phyloP scores from a whole-genome alignment of 2,113 vertebrate species.

The Chunga burmeisteri region DNA sequence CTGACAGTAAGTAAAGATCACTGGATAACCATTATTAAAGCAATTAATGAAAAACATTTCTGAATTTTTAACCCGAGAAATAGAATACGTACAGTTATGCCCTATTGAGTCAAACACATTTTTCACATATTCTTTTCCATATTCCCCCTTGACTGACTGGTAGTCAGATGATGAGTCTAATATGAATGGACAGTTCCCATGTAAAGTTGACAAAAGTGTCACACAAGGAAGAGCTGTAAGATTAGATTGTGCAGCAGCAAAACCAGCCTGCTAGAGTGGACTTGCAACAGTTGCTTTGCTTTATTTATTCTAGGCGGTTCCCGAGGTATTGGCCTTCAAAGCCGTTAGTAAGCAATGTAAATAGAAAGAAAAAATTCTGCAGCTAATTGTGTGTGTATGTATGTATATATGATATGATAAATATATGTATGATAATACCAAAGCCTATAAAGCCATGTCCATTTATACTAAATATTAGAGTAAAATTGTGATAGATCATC shows the following conservation, averaged over 20 bases:
- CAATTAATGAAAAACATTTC: neutral
- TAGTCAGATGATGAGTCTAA: neutral
- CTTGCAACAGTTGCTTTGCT: neutral
- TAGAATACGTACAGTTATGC: neutral
- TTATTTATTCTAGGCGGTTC: neutral
- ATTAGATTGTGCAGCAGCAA: neutral
- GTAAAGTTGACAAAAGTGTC: neutral
- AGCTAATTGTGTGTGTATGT: neutral
- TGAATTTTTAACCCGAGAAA: neutral
- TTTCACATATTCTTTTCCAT: neutral
- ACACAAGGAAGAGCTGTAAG: neutral
- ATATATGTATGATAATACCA: neutral
- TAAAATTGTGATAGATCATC: neutral
- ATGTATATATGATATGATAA: neutral
- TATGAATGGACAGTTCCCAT: neutral
- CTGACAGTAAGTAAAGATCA: slow-evolving; percentile 83
- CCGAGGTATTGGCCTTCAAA: neutral
- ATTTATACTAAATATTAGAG: neutral
- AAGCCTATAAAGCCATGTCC: neutral
- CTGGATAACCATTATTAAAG: neutral
- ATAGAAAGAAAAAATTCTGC: neutral
- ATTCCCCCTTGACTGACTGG: neutral
- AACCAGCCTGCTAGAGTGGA: neutral
- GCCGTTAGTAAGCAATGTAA: neutral
- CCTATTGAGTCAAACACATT: neutral